Evolutionary conservation across 2,797 vertebrate genomes (phyloP).

Genomic region (Diplodus sargus): DNA sequence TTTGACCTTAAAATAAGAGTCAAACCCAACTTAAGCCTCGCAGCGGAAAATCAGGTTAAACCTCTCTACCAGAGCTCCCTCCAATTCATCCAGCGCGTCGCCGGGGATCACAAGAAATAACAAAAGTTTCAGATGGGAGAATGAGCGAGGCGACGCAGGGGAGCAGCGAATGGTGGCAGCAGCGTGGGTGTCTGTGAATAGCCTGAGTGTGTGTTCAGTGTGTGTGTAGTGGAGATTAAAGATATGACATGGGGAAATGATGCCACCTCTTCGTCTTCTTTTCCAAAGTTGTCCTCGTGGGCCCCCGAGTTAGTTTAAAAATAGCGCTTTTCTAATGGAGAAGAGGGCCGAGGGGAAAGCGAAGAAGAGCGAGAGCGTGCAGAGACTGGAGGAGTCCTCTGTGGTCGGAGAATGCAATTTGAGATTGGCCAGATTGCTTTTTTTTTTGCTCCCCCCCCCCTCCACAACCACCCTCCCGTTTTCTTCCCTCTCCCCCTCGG

Average conservation of each 20-base stretch:
- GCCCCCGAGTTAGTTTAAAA: slow-evolving; percentile 73
- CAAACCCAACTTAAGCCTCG: slow-evolving; percentile 44
- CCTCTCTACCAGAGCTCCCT: slow-evolving; percentile 39
- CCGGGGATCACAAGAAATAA: slow-evolving; percentile 69
- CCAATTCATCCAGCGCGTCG: slow-evolving; percentile 55
- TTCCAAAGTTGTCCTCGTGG: slow-evolving; percentile 61
- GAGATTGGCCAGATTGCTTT: slow-evolving; percentile 83
- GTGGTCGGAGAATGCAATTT: slow-evolving; percentile 80
- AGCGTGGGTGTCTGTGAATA: slow-evolving; percentile 19
- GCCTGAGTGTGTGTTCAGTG: slow-evolving; percentile 9
- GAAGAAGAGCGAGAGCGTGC: slow-evolving; percentile 49
- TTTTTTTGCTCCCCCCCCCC: background rate
- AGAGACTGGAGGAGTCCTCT: slow-evolving; percentile 67
- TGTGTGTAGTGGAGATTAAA: slow-evolving; percentile 60
- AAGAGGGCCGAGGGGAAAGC: slow-evolving; percentile 71
- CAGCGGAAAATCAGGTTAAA: slow-evolving; percentile 61
- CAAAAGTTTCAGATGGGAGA: slow-evolving; percentile 64
- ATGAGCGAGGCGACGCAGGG: slow-evolving; percentile 60
- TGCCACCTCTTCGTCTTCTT: slow-evolving; percentile 70
- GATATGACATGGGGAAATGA: slow-evolving; percentile 71
- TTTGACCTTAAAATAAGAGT: slow-evolving; percentile 66
- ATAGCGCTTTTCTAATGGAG: slow-evolving; percentile 80
- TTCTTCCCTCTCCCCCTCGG: slow-evolving; percentile 30
- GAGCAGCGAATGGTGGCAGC: slow-evolving; percentile 47
- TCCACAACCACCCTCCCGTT: no score